Conservation (phyloP, 2,888 invertebrate species). For the Bellardia pandia region DNA sequence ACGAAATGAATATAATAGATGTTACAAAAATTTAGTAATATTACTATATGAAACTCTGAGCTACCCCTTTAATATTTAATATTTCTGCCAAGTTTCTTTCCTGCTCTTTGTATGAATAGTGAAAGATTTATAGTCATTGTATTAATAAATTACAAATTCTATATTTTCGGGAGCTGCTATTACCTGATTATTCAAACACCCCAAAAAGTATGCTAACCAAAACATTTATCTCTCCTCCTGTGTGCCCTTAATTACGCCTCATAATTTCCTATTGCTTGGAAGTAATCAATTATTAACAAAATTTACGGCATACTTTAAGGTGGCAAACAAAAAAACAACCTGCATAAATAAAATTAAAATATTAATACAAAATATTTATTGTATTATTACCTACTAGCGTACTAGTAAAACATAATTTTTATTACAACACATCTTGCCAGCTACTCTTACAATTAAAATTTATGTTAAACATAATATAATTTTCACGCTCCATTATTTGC, state of each 20-base stretch:
- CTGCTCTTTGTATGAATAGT: no score
- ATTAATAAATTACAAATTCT: no score
- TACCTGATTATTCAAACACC: not conserved
- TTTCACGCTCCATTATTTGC: constrained; percentile 61
- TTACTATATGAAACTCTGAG: no score
- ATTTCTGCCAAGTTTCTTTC: no score
- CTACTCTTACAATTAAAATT: constrained; percentile 9
- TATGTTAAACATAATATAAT: constrained; percentile 50
- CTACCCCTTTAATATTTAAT: no score
- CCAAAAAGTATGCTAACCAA: not conserved
- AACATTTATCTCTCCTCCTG: not conserved
- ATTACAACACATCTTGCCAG: constrained; percentile 22
- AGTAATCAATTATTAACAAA: not conserved
- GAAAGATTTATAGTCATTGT: no score
- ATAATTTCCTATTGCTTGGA: not conserved
- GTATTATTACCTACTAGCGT: constrained; percentile 25
- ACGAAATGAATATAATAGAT: no score
- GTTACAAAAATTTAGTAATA: no score
- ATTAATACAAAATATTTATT: constrained; percentile 4
- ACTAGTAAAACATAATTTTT: constrained; percentile 26
- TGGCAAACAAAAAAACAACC: not conserved
- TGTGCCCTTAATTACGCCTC: not conserved
- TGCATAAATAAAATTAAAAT: not conserved
- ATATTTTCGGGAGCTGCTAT: no score
- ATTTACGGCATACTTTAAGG: constrained; percentile 21